Base-by-base conservation (phyloP, 2,113 vertebrate genomes). In the Carettochelys insculpta region DNA sequence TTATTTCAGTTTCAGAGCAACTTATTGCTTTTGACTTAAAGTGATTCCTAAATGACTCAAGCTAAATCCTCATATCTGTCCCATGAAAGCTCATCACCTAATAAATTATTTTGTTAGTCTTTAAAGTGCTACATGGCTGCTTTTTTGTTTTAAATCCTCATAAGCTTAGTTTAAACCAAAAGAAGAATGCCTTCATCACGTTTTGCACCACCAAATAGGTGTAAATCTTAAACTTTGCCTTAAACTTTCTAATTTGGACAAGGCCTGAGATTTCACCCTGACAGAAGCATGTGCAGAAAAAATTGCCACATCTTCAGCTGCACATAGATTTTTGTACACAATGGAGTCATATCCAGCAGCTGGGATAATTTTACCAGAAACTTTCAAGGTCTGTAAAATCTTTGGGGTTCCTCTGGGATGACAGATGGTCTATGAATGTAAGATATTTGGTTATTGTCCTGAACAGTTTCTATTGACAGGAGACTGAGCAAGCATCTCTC, bases 331-430 rank as follows among this genome's bases (percentile, higher is more conserved):
- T 22, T 73, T 73, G 68, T 45, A 45, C 24, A 45, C 41, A 45
- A 16, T 27, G 13, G 71, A 75, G 7, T 75, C 43, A 45, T 75
- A 45, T 27, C 29, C 41, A 75, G 41, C 71, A 29, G 41, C 41
- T 75, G 71, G 71, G 71, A 75, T 43, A 45, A 75, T 75, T 45
- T 27, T 75, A 10, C 71, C 25, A 29, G 41, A 75, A 27, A 75
- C 71, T 45, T 88, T 94, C 90, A 90, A 92, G 90, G 77, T 82
- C 75, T 34, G 53, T 38, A 78, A 96, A 91, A 86, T 27, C 53
- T 86, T 52, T 75, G 80, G 73, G 77, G 13, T 85, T 81, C 73
- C 58, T 1, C 52, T 88, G 77, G 0, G 0, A 65, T n/a, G 86
- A 27, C 52, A 91, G n/a, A 41, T 31, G 83, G 27, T 0, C 7